Conservation (phyloP, 2,113 vertebrate genomes). For the Mustela nigripes region DNA sequence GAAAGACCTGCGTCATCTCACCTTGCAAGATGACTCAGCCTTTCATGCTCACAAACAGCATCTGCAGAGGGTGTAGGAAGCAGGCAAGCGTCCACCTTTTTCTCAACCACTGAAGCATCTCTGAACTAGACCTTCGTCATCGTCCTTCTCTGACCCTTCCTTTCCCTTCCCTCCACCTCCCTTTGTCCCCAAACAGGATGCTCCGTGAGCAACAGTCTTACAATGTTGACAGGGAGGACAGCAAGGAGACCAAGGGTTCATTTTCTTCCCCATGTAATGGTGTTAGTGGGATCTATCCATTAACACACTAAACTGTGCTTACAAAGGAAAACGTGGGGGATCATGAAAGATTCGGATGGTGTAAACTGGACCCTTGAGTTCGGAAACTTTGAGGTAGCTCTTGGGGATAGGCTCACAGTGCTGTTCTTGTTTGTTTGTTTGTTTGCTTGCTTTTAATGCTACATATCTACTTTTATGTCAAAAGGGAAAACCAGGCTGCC, state of each 20-base stretch:
- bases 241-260: not conserved
- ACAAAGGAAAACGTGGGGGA: not conserved
- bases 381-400: not conserved
- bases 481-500: not conserved
- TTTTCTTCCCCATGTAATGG: not conserved
- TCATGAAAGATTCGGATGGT: not conserved
- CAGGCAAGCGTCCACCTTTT: not conserved
- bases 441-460: not conserved
- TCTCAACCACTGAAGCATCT: not conserved
- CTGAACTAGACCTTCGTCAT: not conserved
- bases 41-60: not conserved
- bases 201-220: not conserved
- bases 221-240: not conserved
- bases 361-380: not conserved
- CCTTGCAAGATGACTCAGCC: slow-evolving; percentile 43
- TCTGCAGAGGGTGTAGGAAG: not conserved
- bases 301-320: not conserved
- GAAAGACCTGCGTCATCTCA: not conserved
- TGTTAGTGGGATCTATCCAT: not conserved
- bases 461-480: not conserved
- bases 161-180: not conserved
- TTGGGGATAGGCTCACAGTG: not conserved
- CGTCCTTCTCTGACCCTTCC: not conserved
- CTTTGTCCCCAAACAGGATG: not conserved
- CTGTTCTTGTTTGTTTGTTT: not conserved